These are phyloP conservation scores for Aleiodes leptofemur DNA, from an alignment of 2,888 invertebrate species.

Conservation along the genomic window DNA sequence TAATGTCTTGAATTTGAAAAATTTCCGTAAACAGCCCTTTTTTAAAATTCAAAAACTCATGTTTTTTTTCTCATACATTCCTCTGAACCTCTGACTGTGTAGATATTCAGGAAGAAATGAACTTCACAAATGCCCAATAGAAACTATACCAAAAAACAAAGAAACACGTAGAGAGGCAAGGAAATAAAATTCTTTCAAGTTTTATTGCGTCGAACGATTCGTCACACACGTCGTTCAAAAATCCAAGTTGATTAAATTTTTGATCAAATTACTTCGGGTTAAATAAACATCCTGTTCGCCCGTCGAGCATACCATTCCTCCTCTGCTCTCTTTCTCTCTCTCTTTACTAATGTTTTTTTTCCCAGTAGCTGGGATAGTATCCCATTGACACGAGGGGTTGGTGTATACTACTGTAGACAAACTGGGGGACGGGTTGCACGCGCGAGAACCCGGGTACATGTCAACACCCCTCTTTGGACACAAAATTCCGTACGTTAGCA, in stretches of 20 bases:
- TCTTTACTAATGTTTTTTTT: slow-evolving; percentile 35
- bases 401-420: slow-evolving; percentile 19
- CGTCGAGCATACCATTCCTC: slow-evolving; percentile 40
- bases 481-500: slow-evolving; percentile 65
- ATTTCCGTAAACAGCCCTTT: too few relatives aligned
- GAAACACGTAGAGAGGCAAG: slow-evolving; percentile 19
- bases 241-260: slow-evolving; percentile 75
- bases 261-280: slow-evolving; percentile 75
- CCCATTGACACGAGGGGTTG: slow-evolving; percentile 33
- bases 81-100: too few relatives aligned
- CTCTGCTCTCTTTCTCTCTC: slow-evolving; percentile 21
- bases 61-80: too few relatives aligned
- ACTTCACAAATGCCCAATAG: too few relatives aligned
- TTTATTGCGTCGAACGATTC: slow-evolving; percentile 72
- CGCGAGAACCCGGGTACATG: slow-evolving; percentile 35
- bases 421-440: slow-evolving; percentile 18
- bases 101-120: too few relatives aligned
- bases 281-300: slow-evolving; percentile 70
- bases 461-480: slow-evolving; percentile 49
- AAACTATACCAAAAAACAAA: too few relatives aligned
- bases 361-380: slow-evolving; percentile 21
- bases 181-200: slow-evolving; percentile 61
- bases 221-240: slow-evolving; percentile 72
- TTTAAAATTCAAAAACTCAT: too few relatives aligned
- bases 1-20: too few relatives aligned